Percentiles rank a stretch among this genome's conserved stretches.
These are phyloP conservation scores for Chymomyza fuscimana DNA, from an alignment of 2,888 invertebrate genomes.

Conservation along the genomic window DNA sequence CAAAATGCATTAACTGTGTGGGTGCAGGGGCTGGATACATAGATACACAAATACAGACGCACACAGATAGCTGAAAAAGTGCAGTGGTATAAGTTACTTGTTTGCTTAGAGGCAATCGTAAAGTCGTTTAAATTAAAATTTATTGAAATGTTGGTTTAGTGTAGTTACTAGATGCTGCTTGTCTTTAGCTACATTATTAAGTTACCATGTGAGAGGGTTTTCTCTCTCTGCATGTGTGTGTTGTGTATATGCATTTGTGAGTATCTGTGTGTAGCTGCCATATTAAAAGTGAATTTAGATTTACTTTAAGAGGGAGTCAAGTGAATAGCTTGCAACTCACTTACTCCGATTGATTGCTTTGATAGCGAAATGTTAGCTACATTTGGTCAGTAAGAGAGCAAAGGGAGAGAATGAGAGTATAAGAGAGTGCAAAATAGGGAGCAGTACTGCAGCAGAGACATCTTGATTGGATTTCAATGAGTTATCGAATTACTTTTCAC, in stretches of 20 bases:
- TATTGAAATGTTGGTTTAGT: slow-evolving; percentile 46
- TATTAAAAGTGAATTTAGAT: neutral
- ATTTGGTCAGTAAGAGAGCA: neutral
- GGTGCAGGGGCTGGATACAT: neutral
- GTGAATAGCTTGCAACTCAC: neutral
- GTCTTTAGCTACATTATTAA: neutral
- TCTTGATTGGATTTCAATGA: neutral
- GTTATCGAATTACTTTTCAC: neutral
- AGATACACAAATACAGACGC: neutral
- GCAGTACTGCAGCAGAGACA: neutral
- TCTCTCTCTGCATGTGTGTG: neutral
- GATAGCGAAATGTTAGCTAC: neutral
- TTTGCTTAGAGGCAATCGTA: slow-evolving; percentile 8
- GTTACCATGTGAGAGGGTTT: neutral
- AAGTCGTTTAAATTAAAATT: slow-evolving; percentile 52
- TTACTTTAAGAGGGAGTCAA: neutral
- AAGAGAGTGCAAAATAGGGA: neutral
- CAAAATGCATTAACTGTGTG: slow-evolving; percentile 52
- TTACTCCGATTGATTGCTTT: neutral
- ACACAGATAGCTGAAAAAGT: neutral
- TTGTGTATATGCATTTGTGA: too few relatives aligned
- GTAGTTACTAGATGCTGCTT: slow-evolving; percentile 1
- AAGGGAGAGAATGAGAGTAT: too few relatives aligned
- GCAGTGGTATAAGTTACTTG: neutral
- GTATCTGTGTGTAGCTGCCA: neutral